A percentile compares a stretch with the other conserved stretches of the same genome.
Evolutionary conservation across 1,140 invertebrate species (phyloP).

Genomic region (Calycopis cecrops): DNA sequence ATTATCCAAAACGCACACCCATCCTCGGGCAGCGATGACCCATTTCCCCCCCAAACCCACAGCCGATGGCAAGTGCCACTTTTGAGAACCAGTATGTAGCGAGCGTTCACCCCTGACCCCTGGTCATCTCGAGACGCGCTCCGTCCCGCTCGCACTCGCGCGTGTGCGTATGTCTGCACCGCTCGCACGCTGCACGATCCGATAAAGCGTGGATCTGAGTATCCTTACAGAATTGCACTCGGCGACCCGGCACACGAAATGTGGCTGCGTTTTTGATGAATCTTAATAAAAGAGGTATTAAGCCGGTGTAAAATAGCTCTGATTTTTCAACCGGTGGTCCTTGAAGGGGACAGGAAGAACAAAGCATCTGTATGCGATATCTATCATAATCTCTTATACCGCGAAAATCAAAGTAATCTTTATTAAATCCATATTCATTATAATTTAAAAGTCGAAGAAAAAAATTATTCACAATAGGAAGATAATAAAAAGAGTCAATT

Average conservation of each 20-base stretch:
- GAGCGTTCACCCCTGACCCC: conserved; percentile 64
- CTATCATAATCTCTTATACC: no score
- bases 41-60: conserved; percentile 14
- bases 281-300: neutral
- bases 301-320: neutral
- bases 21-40: conserved; percentile 8
- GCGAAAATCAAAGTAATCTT: no score
- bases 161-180: conserved; percentile 24
- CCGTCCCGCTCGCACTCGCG: conserved; percentile 28
- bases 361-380: no score
- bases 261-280: conserved; percentile 9
- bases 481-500: no score
- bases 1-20: no score
- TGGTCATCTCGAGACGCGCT: conserved; percentile 53
- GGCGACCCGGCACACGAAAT: conserved; percentile 31
- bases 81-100: conserved; percentile 29
- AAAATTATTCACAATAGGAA: no score
- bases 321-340: no score
- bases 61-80: conserved; percentile 6
- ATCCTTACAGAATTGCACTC: conserved; percentile 58
- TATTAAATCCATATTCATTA: no score
- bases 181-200: conserved; percentile 47
- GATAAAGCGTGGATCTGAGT: conserved; percentile 51
- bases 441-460: no score
- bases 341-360: no score